Base-by-base conservation (phyloP, 2,888 invertebrate species). In the Melitaea athalia region DNA sequence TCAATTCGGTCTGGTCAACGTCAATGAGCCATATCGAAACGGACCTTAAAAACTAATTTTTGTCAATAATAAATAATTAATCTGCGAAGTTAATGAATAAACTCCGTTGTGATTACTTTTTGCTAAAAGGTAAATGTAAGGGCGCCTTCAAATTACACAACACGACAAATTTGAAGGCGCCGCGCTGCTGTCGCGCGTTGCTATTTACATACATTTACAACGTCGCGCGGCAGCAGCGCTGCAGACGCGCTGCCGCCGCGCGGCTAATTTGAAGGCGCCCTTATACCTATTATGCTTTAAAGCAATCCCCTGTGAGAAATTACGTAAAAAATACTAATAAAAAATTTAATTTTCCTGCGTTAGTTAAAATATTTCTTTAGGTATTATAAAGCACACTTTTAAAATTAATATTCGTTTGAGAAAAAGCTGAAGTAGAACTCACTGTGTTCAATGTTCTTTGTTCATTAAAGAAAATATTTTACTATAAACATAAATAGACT, bases 351-450 rank as follows among this genome's bases (percentile, higher is more conserved):
- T 24, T 12, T 12, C 52, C 12, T 12, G 24, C 12, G 24, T 5
- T 52, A 24, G 24, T 17, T 52, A 52, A 52, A 52, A 24, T 0
- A 52, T 11, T 52, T 52, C 52, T 31, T 52, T 24, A 24, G 52
- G 24, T 11, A 52, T 24, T 31, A 17, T 24, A 12, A 52, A 24
- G 24, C 11, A 4, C 12, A 63, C 59, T 66, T 67, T 64, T 67
- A 60, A 69, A 61, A 67, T 67, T 52, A 72, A 67, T 68, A 70
- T 69, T 49, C 43, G 38, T 24, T 66, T 49, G 47, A 68, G 65
- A 64, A 66, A 63, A 38, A 64, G 33, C 33, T 61, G 12, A 59
- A 57, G 42, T 55, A 15, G n/a, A 52, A 38, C 55, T 31, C 53
- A 57, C 50, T 31, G 49, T 52, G 43, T 59, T 59, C 10, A 11